These are phyloP conservation scores for Bimastos eiseni DNA, from an alignment of 2,888 invertebrate species.

Conservation along the genomic window DNA sequence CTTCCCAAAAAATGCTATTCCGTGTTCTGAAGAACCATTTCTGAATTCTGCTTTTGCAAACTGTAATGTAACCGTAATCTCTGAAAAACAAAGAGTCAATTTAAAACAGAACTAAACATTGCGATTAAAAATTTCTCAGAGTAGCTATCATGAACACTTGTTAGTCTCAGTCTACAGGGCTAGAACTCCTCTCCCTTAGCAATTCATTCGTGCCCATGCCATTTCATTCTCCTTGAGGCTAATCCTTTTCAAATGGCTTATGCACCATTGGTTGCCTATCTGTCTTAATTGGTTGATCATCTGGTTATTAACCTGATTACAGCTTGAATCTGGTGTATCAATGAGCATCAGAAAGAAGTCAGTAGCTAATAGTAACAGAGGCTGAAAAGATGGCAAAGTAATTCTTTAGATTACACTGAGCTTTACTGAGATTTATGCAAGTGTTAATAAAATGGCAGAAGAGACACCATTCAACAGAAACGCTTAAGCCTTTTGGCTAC, in stretches of 20 bases:
- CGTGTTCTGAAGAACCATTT: constrained; percentile 77
- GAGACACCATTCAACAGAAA: background rate
- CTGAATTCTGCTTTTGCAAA: constrained; percentile 86
- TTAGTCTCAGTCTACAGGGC: background rate
- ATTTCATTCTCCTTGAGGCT: too few species aligned
- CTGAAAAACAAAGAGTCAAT: constrained; percentile 66
- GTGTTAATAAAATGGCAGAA: background rate
- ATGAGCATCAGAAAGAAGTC: too few species aligned
- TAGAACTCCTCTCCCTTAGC: background rate
- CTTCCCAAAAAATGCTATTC: constrained; percentile 86
- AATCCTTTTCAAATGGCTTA: too few species aligned
- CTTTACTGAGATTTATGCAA: background rate
- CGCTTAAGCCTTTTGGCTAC: background rate
- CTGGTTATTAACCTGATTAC: too few species aligned
- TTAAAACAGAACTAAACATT: background rate
- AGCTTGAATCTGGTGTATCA: too few species aligned
- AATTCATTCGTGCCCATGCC: too few species aligned
- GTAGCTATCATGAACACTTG: background rate
- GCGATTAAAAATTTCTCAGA: background rate
- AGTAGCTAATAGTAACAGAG: too few species aligned
- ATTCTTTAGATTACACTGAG: background rate
- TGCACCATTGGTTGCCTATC: too few species aligned
- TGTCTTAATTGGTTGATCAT: too few species aligned
- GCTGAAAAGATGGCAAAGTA: background rate
- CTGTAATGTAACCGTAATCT: constrained; percentile 79